Evolutionary conservation across 2,888 invertebrate genomes (phyloP).

Genomic region (Chydorus sphaericus): DNA sequence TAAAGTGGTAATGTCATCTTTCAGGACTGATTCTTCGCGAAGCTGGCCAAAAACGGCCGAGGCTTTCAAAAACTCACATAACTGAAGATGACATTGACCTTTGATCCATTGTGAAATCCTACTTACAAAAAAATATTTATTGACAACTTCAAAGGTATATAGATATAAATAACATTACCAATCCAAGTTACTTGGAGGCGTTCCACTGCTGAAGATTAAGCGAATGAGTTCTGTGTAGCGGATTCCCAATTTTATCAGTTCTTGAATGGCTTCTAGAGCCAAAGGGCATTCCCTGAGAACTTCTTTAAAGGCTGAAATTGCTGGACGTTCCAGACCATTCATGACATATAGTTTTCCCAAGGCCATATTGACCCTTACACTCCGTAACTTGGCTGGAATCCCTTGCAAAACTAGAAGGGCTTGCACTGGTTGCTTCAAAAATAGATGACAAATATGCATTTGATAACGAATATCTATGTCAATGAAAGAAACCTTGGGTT

Average conservation of each 20-base stretch:
- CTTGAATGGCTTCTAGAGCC: slow-evolving; percentile 57
- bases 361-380: slow-evolving; percentile 59
- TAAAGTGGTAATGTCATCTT: slow-evolving; percentile 50
- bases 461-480: slow-evolving; percentile 49
- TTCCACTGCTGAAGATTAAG: slow-evolving; percentile 47
- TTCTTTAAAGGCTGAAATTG: slow-evolving; percentile 60
- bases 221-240: slow-evolving; percentile 59
- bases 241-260: slow-evolving; percentile 51
- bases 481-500: background rate
- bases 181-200: slow-evolving; percentile 27
- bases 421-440: slow-evolving; percentile 46
- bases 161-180: slow-evolving; percentile 28
- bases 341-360: slow-evolving; percentile 55
- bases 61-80: slow-evolving; percentile 50
- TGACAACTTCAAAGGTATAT: background rate
- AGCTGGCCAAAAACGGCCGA: slow-evolving; percentile 47
- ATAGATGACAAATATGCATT: slow-evolving; percentile 50
- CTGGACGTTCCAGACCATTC: slow-evolving; percentile 51
- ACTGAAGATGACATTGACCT: slow-evolving; percentile 41
- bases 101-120: slow-evolving; percentile 35
- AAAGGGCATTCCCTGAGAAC: slow-evolving; percentile 53
- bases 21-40: slow-evolving; percentile 46
- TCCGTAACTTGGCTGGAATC: slow-evolving; percentile 47
- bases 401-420: slow-evolving; percentile 38
- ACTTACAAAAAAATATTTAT: slow-evolving; percentile 6